These are phyloP conservation scores for Tenthredo mesomela DNA, from an alignment of 2,888 invertebrate species.

Conservation along the genomic window DNA sequence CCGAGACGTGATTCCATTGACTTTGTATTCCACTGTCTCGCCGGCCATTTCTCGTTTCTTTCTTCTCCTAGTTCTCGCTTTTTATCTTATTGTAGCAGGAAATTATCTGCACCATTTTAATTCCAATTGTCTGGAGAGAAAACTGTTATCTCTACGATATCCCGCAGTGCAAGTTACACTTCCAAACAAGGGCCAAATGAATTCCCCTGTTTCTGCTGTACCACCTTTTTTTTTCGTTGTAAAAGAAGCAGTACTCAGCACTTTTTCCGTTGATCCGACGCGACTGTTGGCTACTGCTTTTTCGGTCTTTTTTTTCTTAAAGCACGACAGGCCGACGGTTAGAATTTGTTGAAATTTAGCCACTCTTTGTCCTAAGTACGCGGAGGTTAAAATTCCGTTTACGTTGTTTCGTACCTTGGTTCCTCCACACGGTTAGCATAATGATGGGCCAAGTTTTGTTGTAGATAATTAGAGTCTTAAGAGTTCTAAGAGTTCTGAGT, in stretches of 20 bases:
- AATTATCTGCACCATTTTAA: conserved; percentile 14
- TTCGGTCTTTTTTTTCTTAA: not conserved
- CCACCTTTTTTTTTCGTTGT: not conserved
- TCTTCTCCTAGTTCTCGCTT: not conserved
- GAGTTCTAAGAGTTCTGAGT: conserved; percentile 10
- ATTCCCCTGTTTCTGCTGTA: not conserved
- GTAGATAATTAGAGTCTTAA: not conserved
- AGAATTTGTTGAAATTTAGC: not conserved
- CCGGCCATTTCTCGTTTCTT: conserved; percentile 19
- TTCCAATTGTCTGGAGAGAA: not conserved
- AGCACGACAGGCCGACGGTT: not conserved
- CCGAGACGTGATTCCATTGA: conserved; percentile 45
- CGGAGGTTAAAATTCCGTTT: conserved; percentile 13
- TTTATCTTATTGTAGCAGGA: not conserved
- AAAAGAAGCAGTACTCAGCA: no score
- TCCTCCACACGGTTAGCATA: conserved; percentile 16
- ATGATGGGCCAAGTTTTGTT: conserved; percentile 20
- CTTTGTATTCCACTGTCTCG: conserved; percentile 40
- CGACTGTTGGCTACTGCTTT: not conserved
- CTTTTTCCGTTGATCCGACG: not conserved
- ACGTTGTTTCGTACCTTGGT: not conserved
- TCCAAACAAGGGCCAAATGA: not conserved
- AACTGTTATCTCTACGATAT: not conserved
- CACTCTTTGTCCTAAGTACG: not conserved
- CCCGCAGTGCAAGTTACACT: not conserved